phyloP scores from a whole-genome alignment of 1,140 invertebrate genomes.

The Panulirus ornatus region DNA sequence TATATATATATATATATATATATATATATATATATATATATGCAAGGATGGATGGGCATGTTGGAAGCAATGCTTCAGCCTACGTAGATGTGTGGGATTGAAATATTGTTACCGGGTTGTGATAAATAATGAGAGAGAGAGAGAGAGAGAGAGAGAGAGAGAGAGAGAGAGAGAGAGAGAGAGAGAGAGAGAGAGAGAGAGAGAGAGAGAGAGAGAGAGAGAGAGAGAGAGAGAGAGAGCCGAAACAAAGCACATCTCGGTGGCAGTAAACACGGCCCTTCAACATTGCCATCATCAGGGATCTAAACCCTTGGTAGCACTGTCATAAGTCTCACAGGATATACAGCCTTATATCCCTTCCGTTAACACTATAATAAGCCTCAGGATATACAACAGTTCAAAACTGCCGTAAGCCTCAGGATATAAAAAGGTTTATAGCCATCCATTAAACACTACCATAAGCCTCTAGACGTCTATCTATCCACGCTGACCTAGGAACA shows the following conservation, averaged over 20 bases:
- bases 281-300: neutral
- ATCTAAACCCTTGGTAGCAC: neutral
- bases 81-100: neutral
- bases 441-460: no score
- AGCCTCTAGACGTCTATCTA: no score
- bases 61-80: neutral
- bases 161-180: constrained; percentile 33
- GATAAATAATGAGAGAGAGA: no score
- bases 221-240: constrained; percentile 11
- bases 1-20: neutral
- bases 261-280: neutral
- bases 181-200: constrained; percentile 36
- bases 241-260: neutral
- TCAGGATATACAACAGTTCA: neutral
- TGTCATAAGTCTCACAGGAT: neutral
- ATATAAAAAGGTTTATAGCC: no score
- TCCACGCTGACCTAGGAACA: no score
- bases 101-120: neutral
- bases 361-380: neutral
- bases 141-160: no score
- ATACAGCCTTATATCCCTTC: neutral
- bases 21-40: constrained; percentile 20
- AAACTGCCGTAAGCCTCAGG: neutral
- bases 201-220: constrained; percentile 15
- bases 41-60: neutral